Conservation (phyloP, 2,797 vertebrate species). For the Megalops cyprinoides region DNA sequence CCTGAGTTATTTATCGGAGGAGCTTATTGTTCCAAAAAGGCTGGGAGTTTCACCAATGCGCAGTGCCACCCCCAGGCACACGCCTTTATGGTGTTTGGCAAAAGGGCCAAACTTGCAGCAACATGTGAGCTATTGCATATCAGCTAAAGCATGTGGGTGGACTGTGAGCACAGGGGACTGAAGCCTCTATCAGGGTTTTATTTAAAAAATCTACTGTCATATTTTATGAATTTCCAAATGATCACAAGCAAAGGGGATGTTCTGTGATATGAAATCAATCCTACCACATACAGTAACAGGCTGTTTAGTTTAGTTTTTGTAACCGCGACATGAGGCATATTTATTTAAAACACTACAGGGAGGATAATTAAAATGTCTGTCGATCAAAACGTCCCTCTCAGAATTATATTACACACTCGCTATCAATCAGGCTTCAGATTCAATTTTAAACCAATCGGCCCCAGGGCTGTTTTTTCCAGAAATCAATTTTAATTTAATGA, state of each 20-base stretch:
- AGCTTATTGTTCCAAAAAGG: not conserved
- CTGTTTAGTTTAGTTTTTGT: constrained; percentile 31
- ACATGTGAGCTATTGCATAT: not conserved
- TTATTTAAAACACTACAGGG: constrained; percentile 57
- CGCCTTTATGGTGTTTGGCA: not conserved
- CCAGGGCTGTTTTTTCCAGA: constrained; percentile 59
- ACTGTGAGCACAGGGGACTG: no score
- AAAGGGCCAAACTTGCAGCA: not conserved
- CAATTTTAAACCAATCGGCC: constrained; percentile 77
- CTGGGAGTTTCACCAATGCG: not conserved
- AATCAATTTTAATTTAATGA: constrained; percentile 76
- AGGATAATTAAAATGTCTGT: constrained; percentile 67
- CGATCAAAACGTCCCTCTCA: constrained; percentile 59
- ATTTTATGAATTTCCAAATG: not conserved
- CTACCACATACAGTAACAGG: not conserved
- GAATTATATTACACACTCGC: constrained; percentile 63
- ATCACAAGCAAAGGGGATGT: not conserved
- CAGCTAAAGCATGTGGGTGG: not conserved
- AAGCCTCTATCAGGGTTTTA: not conserved
- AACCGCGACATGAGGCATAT: constrained; percentile 48
- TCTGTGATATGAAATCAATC: not conserved
- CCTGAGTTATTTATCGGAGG: no score
- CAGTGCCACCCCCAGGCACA: not conserved
- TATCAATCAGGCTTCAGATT: constrained; percentile 74
- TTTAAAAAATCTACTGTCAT: constrained; percentile 14